Base-by-base conservation (phyloP, 1,140 invertebrate genomes). In the Glomeris maerens region DNA sequence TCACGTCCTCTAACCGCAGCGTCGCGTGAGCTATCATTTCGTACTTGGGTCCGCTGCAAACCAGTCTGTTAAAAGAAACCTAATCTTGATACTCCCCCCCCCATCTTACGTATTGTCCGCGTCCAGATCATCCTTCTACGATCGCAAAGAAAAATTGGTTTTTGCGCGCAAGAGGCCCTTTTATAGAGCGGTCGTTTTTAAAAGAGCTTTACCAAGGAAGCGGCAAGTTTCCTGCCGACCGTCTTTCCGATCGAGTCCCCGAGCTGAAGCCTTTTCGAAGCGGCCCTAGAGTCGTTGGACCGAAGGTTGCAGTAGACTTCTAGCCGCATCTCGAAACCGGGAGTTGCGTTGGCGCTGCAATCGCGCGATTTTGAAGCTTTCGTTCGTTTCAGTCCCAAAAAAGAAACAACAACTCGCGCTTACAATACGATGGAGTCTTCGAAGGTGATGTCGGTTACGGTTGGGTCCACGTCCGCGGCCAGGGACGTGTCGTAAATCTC, bases 251-350 rank as follows among this genome's bases (percentile, higher is more conserved):
- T 78, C 5, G 78, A 81, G 29, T 73, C 76, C 47, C 80, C 79
- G 29, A 83, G 77, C 2, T 78, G 78, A 47, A 77, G 76, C 59
- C 76, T 76, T 0, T 81, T 73, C 63, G 78, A 78, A 1, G 78
- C 78, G 28, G 82, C 79, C 5, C 72, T 77, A 29, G 81, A 63
- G 60, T 83, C 79, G 53, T 80, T 78, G 56, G 78, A 76, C 21
- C 80, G 62, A 41, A 81, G 72, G 55, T 80, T 75, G 55, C 77
- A 76, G 60, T 80, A 83, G 17, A 83, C 74, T 64, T 81, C 79
- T 3, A 83, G 57, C 2, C 69, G 70, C 54, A 80, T 70, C 55
- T 78, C 74, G 61, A 82, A 83, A 56, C 80, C 74, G 27, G 75
- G 62, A 4, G 74, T 68, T 25, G 80, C 72, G 52, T 78, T 71